Conservation (phyloP, 2,888 invertebrate species). For the Drosophila mercatorum region DNA sequence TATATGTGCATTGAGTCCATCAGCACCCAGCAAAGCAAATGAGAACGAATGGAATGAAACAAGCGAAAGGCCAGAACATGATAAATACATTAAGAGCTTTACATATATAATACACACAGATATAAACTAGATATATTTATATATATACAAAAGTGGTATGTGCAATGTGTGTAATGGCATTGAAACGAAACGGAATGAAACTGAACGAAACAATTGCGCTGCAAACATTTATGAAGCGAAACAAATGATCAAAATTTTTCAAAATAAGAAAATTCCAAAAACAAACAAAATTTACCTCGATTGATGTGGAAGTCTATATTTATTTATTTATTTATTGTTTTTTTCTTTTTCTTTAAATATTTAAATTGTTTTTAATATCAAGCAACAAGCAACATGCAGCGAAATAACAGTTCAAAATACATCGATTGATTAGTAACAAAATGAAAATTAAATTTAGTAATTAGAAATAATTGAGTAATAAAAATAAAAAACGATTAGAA, state of each 20-base stretch:
- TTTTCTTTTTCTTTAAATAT: not conserved
- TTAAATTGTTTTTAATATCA: not conserved
- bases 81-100: slow-evolving; percentile 5
- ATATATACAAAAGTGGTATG: slow-evolving; percentile 26
- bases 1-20: not conserved
- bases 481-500: not conserved
- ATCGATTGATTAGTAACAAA: slow-evolving; percentile 7
- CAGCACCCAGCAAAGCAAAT: slow-evolving; percentile 6
- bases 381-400: slow-evolving; percentile 30
- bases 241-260: not conserved
- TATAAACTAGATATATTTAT: not conserved
- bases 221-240: slow-evolving; percentile 5
- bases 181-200: slow-evolving; percentile 27
- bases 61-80: slow-evolving; percentile 4
- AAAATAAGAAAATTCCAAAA: not conserved
- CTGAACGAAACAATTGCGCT: slow-evolving; percentile 9
- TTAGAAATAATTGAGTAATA: not conserved
- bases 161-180: slow-evolving; percentile 17
- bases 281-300: slow-evolving; percentile 44
- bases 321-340: not conserved
- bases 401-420: not conserved
- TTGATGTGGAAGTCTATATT: slow-evolving; percentile 35
- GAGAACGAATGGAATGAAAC: slow-evolving; percentile 18
- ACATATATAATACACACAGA: not conserved
- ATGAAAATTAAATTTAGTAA: slow-evolving; percentile 12